Evolutionary conservation across 2,888 invertebrate genomes (phyloP).

Genomic region (Tenthredo distinguenda): DNA sequence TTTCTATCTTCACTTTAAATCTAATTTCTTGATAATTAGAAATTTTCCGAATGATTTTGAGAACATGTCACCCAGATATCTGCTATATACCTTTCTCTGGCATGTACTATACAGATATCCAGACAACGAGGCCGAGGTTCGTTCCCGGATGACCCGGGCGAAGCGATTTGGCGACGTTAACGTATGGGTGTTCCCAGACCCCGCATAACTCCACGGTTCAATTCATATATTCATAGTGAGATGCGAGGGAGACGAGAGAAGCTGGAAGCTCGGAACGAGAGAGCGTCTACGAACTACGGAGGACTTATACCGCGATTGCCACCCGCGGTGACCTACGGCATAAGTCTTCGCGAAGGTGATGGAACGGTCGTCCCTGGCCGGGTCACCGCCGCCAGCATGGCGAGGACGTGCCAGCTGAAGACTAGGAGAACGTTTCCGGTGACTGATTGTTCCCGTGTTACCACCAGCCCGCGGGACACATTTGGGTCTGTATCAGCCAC

Average conservation of each 20-base stretch:
- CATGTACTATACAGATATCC: not conserved
- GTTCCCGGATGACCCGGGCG: constrained; percentile 57
- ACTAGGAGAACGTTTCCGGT: not conserved
- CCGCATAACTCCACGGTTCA: constrained; percentile 66
- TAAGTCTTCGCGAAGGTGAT: constrained; percentile 76
- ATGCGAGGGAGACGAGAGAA: constrained; percentile 57
- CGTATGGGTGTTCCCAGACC: constrained; percentile 63
- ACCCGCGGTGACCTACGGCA: constrained; percentile 75
- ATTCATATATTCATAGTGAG: constrained; percentile 76
- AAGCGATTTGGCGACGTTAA: constrained; percentile 66
- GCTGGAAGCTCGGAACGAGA: constrained; percentile 58
- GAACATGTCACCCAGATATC: not conserved
- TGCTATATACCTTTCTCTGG: not conserved
- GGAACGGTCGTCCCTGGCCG: constrained; percentile 71
- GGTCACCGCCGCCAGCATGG: constrained; percentile 66
- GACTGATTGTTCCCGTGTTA: constrained; percentile 45
- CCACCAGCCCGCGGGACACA: constrained; percentile 32
- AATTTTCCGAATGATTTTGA: not conserved
- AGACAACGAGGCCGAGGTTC: not conserved
- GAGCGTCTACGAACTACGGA: constrained; percentile 63
- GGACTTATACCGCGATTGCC: constrained; percentile 72
- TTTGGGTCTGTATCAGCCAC: constrained; percentile 20
- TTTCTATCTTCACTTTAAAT: not conserved
- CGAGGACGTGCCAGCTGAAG: constrained; percentile 21
- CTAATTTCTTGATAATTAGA: not conserved